Conservation (phyloP, 2,113 vertebrate species). For the Laterallus jamaicensis region DNA sequence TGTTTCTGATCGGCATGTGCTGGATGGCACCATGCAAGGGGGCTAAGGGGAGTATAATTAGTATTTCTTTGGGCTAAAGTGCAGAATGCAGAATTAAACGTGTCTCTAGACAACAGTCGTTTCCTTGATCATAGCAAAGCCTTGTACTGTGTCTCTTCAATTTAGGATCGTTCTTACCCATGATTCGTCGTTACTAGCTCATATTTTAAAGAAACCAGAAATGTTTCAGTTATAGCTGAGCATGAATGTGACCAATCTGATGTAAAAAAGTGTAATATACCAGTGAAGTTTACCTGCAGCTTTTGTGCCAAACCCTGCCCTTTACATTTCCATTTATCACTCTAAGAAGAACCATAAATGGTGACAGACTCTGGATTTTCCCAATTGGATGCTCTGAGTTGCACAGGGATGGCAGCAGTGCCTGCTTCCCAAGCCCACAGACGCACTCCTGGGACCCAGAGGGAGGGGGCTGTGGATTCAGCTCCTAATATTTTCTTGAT, state of each 20-base stretch:
- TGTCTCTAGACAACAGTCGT: not conserved
- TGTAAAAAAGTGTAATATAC: not conserved
- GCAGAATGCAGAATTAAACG: not conserved
- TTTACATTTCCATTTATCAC: not conserved
- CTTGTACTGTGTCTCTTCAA: not conserved
- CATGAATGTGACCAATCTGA: not conserved
- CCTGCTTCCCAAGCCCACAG: not conserved
- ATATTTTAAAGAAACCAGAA: not conserved
- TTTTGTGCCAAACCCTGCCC: not conserved
- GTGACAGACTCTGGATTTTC: not conserved
- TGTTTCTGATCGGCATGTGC: constrained; percentile 16
- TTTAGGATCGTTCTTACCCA: not conserved
- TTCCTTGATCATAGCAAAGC: not conserved
- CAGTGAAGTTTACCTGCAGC: not conserved
- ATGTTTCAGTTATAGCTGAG: not conserved
- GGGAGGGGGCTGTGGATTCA: not conserved
- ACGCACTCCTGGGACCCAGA: not conserved
- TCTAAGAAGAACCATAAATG: not conserved
- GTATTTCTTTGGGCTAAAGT: not conserved
- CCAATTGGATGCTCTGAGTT: not conserved
- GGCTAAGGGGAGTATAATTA: not conserved
- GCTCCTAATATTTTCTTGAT: not conserved
- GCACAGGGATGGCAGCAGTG: rapidly evolving
- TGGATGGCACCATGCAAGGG: not conserved
- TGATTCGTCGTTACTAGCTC: not conserved